phyloP scores from a whole-genome alignment of 2,888 invertebrate species.

The Salticus scenicus region DNA sequence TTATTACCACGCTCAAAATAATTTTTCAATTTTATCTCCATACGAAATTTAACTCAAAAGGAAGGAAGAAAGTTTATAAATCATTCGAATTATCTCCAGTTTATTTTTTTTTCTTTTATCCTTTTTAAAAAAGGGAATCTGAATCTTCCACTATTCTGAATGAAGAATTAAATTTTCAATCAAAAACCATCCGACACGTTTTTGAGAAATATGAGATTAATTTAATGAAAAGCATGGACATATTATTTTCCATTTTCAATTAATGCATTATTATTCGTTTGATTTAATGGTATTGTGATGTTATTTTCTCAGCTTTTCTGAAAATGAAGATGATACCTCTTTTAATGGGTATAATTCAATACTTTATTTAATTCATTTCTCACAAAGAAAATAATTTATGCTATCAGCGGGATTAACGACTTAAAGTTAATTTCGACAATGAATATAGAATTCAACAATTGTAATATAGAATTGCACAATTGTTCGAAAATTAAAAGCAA shows the following conservation, averaged over 20 bases:
- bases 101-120: too few species aligned
- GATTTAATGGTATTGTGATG: neutral
- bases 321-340: neutral
- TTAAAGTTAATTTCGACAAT: neutral
- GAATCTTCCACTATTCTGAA: too few species aligned
- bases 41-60: too few species aligned
- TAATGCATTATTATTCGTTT: neutral
- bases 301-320: neutral
- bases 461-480: too few species aligned
- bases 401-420: neutral
- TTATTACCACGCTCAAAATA: too few species aligned
- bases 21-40: too few species aligned
- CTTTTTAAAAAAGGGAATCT: too few species aligned
- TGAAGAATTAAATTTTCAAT: too few species aligned
- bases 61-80: too few species aligned
- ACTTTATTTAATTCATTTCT: neutral
- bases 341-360: neutral
- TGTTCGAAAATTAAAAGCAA: neutral
- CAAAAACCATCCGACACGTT: neutral
- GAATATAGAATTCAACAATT: neutral
- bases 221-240: too few species aligned
- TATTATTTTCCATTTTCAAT: neutral
- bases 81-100: too few species aligned
- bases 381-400: neutral
- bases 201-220: too few species aligned